phyloP scores from a whole-genome alignment of 2,888 invertebrate species.

The Corythucha ciliata region DNA sequence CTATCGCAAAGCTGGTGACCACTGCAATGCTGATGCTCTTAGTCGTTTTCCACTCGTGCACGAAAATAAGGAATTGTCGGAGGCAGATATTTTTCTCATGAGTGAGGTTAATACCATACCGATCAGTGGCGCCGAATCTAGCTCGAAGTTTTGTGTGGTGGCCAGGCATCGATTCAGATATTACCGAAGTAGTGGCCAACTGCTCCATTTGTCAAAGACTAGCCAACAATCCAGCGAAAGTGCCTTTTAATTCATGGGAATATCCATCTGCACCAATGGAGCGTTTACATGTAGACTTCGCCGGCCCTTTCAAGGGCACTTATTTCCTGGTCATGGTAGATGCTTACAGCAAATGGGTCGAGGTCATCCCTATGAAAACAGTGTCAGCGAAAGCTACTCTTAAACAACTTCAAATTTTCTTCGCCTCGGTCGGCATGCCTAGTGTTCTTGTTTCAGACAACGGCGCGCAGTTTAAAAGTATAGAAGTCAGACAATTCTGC shows the following conservation, averaged over 20 bases:
- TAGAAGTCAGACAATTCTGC: conserved; percentile 2
- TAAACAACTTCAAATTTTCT: background rate
- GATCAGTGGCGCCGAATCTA: too few species aligned
- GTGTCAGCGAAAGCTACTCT: conserved; percentile 4
- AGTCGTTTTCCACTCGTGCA: too few species aligned
- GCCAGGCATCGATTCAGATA: background rate
- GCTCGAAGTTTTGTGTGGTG: conserved; percentile 4
- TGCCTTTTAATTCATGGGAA: conserved; percentile 16
- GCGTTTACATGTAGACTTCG: conserved; percentile 17
- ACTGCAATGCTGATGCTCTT: too few species aligned
- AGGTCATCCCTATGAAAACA: conserved; percentile 12
- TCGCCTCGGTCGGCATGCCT: background rate
- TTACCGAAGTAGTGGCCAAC: background rate
- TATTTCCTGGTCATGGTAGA: conserved; percentile 23
- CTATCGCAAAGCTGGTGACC: too few species aligned
- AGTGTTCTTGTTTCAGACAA: conserved; percentile 11
- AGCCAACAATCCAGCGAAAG: conserved; percentile 7
- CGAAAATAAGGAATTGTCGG: too few species aligned
- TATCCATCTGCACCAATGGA: conserved; percentile 9
- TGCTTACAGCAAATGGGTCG: conserved; percentile 24
- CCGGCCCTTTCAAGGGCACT: conserved; percentile 21
- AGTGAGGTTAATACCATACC: background rate
- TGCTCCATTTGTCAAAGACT: background rate
- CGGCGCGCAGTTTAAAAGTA: conserved; percentile 5
- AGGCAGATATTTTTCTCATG: too few species aligned